These are phyloP conservation scores for Noctua pronuba DNA, from an alignment of 2,888 invertebrate genomes.

Conservation along the genomic window DNA sequence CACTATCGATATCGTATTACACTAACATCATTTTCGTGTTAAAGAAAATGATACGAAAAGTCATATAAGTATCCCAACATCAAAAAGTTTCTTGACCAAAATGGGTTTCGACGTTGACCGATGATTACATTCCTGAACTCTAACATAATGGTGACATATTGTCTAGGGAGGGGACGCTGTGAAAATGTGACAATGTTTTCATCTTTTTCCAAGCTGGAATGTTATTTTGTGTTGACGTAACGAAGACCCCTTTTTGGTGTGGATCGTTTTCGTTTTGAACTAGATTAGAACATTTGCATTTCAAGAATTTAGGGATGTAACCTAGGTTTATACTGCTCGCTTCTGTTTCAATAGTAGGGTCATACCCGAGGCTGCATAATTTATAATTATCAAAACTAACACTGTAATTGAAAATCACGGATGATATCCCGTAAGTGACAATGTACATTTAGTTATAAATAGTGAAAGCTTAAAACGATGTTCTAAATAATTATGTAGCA, in stretches of 20 bases:
- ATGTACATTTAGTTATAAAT: no score
- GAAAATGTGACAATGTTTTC: slow-evolving; percentile 19
- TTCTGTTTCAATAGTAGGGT: no score
- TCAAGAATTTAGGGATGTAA: slow-evolving; percentile 10
- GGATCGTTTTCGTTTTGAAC: background rate
- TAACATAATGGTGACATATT: slow-evolving; percentile 32
- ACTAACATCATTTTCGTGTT: slow-evolving; percentile 24
- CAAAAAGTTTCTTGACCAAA: slow-evolving; percentile 9
- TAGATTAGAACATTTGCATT: slow-evolving; percentile 10
- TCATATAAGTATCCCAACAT: slow-evolving; percentile 1
- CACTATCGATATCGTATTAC: background rate
- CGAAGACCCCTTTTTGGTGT: background rate
- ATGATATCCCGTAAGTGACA: no score
- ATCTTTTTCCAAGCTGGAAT: background rate
- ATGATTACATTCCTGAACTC: slow-evolving; percentile 45
- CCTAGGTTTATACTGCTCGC: background rate
- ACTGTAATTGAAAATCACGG: no score
- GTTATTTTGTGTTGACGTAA: slow-evolving; percentile 18
- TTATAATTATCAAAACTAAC: no score
- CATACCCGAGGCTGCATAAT: no score
- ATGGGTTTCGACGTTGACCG: slow-evolving; percentile 34
- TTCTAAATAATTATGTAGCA: no score
- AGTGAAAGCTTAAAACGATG: no score
- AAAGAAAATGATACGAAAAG: slow-evolving; percentile 11
- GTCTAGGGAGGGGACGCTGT: background rate